Conservation (phyloP, 1,140 invertebrate species). For the Drosophila kurseongensis region DNA sequence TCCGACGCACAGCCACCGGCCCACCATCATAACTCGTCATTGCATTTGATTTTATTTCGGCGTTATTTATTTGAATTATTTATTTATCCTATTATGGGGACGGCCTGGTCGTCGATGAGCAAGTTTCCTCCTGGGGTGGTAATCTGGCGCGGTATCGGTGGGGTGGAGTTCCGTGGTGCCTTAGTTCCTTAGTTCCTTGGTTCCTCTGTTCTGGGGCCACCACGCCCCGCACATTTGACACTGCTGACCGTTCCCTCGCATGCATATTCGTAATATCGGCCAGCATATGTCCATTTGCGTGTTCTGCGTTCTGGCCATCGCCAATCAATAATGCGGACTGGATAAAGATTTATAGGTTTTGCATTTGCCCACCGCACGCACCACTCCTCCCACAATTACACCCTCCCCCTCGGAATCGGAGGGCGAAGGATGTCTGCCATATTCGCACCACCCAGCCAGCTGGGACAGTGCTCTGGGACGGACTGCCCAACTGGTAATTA, state of each 20-base stretch:
- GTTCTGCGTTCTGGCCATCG: constrained; percentile 38
- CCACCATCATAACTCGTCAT: constrained; percentile 77
- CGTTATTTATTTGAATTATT: constrained; percentile 82
- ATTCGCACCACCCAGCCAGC: constrained; percentile 11
- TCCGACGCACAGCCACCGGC: constrained; percentile 13
- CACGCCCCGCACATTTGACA: constrained; percentile 48
- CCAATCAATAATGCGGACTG: constrained; percentile 82
- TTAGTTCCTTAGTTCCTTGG: neutral
- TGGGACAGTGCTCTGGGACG: constrained; percentile 4
- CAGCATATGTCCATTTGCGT: constrained; percentile 77
- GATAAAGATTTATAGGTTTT: constrained; percentile 84
- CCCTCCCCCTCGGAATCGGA: constrained; percentile 1
- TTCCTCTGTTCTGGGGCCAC: neutral
- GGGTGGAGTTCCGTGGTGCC: constrained; percentile 4
- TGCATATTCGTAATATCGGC: constrained; percentile 60
- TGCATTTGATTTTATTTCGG: constrained; percentile 81
- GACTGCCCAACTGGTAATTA: constrained; percentile 26
- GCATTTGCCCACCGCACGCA: constrained; percentile 51
- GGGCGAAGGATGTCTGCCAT: constrained; percentile 5
- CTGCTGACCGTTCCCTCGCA: constrained; percentile 29
- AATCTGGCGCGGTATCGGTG: constrained; percentile 6
- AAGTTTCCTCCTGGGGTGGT: constrained; percentile 29
- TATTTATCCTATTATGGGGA: constrained; percentile 75
- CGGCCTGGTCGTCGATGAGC: constrained; percentile 1
- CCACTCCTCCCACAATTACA: constrained; percentile 14